These are phyloP conservation scores for Pangasius djambal DNA, from an alignment of 2,797 vertebrate genomes.

Conservation along the genomic window DNA sequence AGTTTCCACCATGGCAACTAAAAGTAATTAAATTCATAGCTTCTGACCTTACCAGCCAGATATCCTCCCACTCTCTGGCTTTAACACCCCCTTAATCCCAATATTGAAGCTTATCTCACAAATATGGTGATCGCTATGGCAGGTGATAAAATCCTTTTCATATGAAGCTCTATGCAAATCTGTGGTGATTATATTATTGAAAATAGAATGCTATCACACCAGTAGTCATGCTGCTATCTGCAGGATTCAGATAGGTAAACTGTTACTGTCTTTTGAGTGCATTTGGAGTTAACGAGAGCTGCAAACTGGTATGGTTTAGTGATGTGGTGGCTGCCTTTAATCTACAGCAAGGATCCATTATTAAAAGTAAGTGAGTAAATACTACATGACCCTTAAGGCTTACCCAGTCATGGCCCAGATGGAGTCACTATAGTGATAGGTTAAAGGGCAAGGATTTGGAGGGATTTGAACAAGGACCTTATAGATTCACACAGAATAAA, in stretches of 20 bases:
- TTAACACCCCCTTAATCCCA: conserved; percentile 55
- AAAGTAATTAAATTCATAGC: conserved; percentile 75
- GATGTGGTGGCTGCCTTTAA: not conserved
- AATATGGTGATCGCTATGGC: conserved; percentile 60
- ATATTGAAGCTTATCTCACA: conserved; percentile 59
- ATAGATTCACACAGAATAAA: conserved; percentile 3
- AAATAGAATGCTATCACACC: not conserved
- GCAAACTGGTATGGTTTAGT: not conserved
- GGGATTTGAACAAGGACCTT: not conserved
- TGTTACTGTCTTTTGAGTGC: not conserved
- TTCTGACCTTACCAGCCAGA: conserved; percentile 62
- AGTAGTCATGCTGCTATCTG: conserved; percentile 14
- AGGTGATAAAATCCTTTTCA: conserved; percentile 70
- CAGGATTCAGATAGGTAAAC: not conserved
- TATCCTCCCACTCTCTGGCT: conserved; percentile 66
- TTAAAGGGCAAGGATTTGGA: not conserved
- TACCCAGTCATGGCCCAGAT: not conserved
- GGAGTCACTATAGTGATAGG: not conserved
- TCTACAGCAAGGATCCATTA: not conserved
- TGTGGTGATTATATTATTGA: conserved; percentile 11
- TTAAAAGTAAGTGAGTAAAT: not conserved
- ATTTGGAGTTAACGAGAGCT: not conserved
- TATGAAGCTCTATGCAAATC: conserved; percentile 57
- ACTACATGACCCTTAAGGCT: not conserved
- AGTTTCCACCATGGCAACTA: conserved; percentile 69